Evolutionary conservation across 2,113 vertebrate genomes (phyloP), one percentile per base, ranked within the genome.

Genomic region (Microcebus griseorufus): DNA sequence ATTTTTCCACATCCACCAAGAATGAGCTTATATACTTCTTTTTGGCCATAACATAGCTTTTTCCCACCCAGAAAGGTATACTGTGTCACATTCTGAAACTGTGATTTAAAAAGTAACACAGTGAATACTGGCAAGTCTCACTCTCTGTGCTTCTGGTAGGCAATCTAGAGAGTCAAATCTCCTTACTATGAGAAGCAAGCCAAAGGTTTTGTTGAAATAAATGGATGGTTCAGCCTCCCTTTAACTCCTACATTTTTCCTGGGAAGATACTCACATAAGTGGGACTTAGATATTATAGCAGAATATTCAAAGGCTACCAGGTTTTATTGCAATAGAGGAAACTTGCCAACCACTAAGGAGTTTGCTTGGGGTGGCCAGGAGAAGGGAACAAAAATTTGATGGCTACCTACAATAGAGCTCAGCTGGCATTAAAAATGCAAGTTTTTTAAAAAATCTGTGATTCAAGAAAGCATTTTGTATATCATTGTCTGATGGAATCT

Each of bases 381-480:
- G 73, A 96, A 60, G 22, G 55, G 39, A 88, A 84, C 0, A 13
- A 34, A 80, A 53, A 93, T 76, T 67, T 48, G 39, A 76, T 78
- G 45, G 10, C 58, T 27, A 81, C n/a, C 84, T 84, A 70, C 2
- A 80, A 64, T n/a, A 73, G 72, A 55, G 45, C 29, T 42, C 22
- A 78, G 67, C 25, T 67, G 42, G 39, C 42, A 86, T 51, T 81
- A 64, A 86, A 87, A 84, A 81, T 39, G 7, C 39, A 89, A 58
- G 29, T 82, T 79, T 82, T 82, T 79, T 73, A 94, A 62, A 88
- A 79, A 87, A 80, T 78, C 9, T 39, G n/a, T 39, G 27, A 51
- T 90, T 95, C 27, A 75, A 39, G 79, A n/a, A 84, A 95, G 37
- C 51, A 88, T 86, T 96, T 58, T 75, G 73, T 80, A 84, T 92